Percentiles rank a stretch among this genome's conserved stretches.
These are phyloP conservation scores for Tetragnatha versicolor DNA, from an alignment of 1,140 invertebrate genomes.

Conservation along the genomic window DNA sequence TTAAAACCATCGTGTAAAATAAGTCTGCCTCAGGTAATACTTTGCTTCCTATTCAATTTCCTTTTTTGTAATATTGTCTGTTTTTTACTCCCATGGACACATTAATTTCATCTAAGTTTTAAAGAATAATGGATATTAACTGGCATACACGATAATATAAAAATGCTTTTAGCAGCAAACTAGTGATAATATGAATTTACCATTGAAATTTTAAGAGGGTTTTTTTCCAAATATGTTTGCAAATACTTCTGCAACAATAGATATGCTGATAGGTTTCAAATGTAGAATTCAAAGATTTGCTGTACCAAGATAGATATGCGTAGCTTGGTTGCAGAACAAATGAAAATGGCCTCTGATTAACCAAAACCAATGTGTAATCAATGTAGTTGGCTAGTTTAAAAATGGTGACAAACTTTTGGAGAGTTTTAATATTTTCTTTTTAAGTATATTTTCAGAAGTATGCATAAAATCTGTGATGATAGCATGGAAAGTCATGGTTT, in stretches of 20 bases:
- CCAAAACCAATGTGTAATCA: constrained; percentile 21
- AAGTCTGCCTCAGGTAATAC: not conserved
- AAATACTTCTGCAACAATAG: constrained; percentile 43
- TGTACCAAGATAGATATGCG: constrained; percentile 32
- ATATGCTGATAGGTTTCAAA: constrained; percentile 50
- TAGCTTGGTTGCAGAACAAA: constrained; percentile 40
- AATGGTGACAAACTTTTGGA: constrained; percentile 22
- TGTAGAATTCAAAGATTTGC: constrained; percentile 29
- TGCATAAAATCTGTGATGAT: constrained; percentile 54
- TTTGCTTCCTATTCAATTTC: not conserved
- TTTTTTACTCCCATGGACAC: not conserved
- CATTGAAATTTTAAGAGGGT: not conserved
- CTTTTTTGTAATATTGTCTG: not conserved
- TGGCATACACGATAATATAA: constrained; percentile 55
- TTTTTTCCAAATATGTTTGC: constrained; percentile 17
- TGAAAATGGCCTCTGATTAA: constrained; percentile 23
- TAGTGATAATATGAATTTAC: constrained; percentile 36
- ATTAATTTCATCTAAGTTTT: not conserved
- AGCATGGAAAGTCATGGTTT: constrained; percentile 10
- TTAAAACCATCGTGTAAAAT: not conserved
- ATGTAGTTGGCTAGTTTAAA: constrained; percentile 35
- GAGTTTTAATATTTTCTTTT: constrained; percentile 39
- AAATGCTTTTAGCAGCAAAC: constrained; percentile 53
- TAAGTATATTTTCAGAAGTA: constrained; percentile 42
- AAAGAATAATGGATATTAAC: not conserved